Conservation (phyloP, 1,140 invertebrate genomes). For the Eubasilissa regina region DNA sequence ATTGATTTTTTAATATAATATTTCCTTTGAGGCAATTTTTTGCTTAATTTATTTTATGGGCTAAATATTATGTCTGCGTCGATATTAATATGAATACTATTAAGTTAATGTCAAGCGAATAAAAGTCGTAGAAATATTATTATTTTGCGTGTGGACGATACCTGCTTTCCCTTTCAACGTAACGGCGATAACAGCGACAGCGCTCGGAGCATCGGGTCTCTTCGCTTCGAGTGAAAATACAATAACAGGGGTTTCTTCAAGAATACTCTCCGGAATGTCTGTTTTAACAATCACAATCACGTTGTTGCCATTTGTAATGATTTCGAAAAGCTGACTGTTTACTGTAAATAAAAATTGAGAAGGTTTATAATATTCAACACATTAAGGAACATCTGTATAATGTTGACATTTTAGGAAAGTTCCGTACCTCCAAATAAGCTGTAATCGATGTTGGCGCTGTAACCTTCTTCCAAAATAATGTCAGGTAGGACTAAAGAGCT, state of each 20-base stretch:
- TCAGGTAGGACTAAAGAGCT: not conserved
- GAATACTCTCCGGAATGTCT: slow-evolving; percentile 26
- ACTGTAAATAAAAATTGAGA: slow-evolving; percentile 25
- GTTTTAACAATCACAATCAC: not conserved
- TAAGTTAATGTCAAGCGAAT: no score
- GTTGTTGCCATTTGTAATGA: not conserved
- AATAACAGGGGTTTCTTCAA: slow-evolving; percentile 22
- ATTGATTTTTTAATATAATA: no score
- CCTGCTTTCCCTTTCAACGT: slow-evolving; percentile 7
- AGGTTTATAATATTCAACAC: no score
- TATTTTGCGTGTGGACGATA: no score
- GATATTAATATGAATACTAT: no score
- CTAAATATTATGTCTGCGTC: no score
- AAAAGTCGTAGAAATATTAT: no score
- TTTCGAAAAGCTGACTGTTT: slow-evolving; percentile 13
- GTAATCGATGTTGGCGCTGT: slow-evolving; percentile 39
- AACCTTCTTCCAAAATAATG: slow-evolving; percentile 45
- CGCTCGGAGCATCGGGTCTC: not conserved
- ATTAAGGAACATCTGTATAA: not conserved
- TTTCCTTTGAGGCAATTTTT: no score
- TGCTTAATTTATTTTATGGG: no score
- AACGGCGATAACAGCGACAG: slow-evolving; percentile 2
- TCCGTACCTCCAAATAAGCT: slow-evolving; percentile 40
- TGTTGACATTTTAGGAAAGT: not conserved
- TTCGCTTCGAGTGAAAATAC: slow-evolving; percentile 21